Base-by-base conservation (phyloP, 2,797 vertebrate genomes). In the Emydoidea blandingii region DNA sequence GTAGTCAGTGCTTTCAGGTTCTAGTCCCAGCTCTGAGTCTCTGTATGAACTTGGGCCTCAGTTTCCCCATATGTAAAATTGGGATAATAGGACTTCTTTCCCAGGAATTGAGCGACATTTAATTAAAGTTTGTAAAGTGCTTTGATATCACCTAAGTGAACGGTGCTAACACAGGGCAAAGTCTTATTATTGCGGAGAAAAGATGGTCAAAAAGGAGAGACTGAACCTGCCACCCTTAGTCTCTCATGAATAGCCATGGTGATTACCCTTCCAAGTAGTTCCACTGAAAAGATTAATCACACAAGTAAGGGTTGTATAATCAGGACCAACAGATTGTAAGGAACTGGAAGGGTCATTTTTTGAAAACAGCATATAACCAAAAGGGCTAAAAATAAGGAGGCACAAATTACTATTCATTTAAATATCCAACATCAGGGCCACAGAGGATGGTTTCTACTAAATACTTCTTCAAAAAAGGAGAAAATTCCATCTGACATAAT, bases 401-500 rank as follows among this genome's bases (percentile, higher is more conserved):
- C 56, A 94, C 80, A 94, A 92, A 93, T 95, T 94, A 92, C 56
- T 88, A 76, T 85, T 96, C 68, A 62, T 96, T 95, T 93, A 93
- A 97, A 97, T 88, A 91, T 97, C 83, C 68, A 91, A 56, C 85
- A 92, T 95, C 95, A 97, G 95, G 81, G 91, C 56, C 92, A 91
- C 29, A 49, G 86, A 95, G 82, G 90, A 94, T 68, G 91, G 93
- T 94, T 97, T 91, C 92, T 96, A 97, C 96, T 82, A 94, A 95
- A 94, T 96, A 89, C 83, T 74, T 96, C 56, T 81, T 96, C 25
- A 85, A 90, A 91, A 92, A 88, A 87, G 57, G 37, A 93, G 90
- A 93, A 96, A 92, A 87, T 47, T 94, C 89, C 34, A 2, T 93
- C 92, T 96, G 97, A 97, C 96, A 97, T 97, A 96, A 97, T 98